Percentiles rank a stretch among this genome's conserved stretches.
phyloP scores from a whole-genome alignment of 2,113 vertebrate genomes.

The Tyto alba region DNA sequence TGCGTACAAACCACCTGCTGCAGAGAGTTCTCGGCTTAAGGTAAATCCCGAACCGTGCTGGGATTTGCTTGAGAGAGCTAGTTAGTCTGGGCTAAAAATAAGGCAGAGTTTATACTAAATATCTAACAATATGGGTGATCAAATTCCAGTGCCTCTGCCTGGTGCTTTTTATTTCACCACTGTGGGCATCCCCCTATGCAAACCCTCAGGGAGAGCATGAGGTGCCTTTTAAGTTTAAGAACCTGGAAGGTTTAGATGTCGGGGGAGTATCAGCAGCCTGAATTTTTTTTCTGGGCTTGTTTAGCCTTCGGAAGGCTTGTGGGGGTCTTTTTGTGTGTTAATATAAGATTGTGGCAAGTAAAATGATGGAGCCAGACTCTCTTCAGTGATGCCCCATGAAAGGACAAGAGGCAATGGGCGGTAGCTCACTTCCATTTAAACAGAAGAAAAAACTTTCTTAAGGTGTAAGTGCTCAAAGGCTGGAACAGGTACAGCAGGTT shows the following conservation, averaged over 20 bases:
- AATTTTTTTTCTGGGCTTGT: neutral
- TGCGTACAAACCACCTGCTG: neutral
- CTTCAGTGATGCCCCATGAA: neutral
- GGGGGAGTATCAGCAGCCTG: neutral
- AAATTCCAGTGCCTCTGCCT: neutral
- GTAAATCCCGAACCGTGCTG: neutral
- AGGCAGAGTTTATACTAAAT: neutral
- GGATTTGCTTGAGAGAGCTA: neutral
- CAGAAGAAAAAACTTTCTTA: neutral
- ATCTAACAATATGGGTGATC: neutral
- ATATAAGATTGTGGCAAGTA: neutral
- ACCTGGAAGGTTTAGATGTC: neutral
- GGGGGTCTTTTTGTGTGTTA: neutral
- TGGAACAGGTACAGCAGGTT: no score
- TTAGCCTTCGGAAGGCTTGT: neutral
- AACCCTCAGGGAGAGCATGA: neutral
- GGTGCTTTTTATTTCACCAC: neutral
- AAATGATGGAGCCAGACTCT: neutral
- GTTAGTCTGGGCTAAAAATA: neutral
- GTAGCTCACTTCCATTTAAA: neutral
- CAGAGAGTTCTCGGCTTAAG: neutral
- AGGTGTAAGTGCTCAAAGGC: neutral
- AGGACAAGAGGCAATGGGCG: neutral
- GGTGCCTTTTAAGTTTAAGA: neutral
- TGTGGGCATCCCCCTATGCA: no score